A percentile compares a stretch with the other conserved stretches of the same genome.
Evolutionary conservation across 1,140 invertebrate genomes (phyloP).

Genomic region (Heliothis subflexa): DNA sequence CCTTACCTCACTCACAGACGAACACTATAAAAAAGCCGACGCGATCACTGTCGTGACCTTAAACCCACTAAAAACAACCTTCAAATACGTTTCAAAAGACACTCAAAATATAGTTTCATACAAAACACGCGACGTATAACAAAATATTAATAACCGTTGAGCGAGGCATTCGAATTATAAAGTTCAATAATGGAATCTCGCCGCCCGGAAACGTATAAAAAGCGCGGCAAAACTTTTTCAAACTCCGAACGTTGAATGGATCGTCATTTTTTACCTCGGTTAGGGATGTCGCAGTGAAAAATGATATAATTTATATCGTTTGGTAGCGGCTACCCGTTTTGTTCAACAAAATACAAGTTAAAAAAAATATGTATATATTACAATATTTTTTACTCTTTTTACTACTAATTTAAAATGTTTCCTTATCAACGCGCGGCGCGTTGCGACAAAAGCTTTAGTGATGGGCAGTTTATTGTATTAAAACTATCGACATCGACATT

Average conservation of each 20-base stretch:
- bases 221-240: conserved; percentile 84
- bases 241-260: conserved; percentile 81
- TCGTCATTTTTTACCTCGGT: conserved; percentile 85
- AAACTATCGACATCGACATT: conserved; percentile 55
- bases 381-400: conserved; percentile 80
- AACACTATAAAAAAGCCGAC: conserved; percentile 60
- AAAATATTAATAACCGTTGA: conserved; percentile 38
- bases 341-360: conserved; percentile 82
- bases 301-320: conserved; percentile 86
- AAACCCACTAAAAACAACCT: conserved; percentile 35
- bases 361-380: conserved; percentile 70
- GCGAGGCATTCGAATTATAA: conserved; percentile 53
- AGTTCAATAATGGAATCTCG: conserved; percentile 80
- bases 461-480: conserved; percentile 46
- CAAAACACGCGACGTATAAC: conserved; percentile 12
- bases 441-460: conserved; percentile 78
- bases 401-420: conserved; percentile 86
- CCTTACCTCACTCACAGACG: conserved; percentile 57
- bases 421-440: conserved; percentile 83
- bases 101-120: not conserved
- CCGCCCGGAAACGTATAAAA: conserved; percentile 84
- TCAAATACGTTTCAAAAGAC: conserved; percentile 37
- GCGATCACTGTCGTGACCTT: conserved; percentile 33
- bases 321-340: conserved; percentile 84
- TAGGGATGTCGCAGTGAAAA: conserved; percentile 84